These are phyloP conservation scores for Mobula birostris DNA, from an alignment of 2,113 vertebrate genomes.

Conservation along the genomic window DNA sequence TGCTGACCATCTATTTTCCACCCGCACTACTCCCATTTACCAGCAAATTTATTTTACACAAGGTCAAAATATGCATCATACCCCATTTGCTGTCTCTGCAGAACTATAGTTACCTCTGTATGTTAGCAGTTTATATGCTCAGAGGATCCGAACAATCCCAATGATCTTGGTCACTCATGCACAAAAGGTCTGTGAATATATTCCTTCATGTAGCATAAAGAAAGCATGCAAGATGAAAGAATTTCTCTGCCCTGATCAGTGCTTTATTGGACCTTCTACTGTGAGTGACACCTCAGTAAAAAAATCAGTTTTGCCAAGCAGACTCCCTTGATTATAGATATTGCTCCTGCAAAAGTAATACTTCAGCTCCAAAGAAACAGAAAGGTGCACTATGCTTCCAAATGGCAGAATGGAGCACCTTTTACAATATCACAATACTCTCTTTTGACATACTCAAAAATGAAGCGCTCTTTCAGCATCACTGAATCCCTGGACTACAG, in stretches of 20 bases:
- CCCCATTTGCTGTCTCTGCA: no score
- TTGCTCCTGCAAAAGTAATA: neutral
- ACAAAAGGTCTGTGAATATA: no score
- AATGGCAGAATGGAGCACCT: neutral
- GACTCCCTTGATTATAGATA: neutral
- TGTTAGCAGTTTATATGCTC: no score
- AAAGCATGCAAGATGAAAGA: no score
- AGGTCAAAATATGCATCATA: no score
- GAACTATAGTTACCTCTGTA: no score
- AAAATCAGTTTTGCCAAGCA: neutral
- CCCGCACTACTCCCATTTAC: no score
- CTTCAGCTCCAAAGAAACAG: neutral
- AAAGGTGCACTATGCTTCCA: neutral
- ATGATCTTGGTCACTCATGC: no score
- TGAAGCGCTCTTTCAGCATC: neutral
- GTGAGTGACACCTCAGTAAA: neutral
- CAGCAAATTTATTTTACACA: no score
- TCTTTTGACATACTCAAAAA: neutral
- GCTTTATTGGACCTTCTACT: neutral
- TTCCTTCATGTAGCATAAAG: no score
- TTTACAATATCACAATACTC: neutral
- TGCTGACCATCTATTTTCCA: no score
- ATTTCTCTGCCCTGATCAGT: neutral
- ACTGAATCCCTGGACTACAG: neutral
- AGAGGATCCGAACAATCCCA: no score